Evolutionary conservation across 2,797 vertebrate species (phyloP), one percentile per base, ranked within the genome.

Genomic region (Martes flavigula): DNA sequence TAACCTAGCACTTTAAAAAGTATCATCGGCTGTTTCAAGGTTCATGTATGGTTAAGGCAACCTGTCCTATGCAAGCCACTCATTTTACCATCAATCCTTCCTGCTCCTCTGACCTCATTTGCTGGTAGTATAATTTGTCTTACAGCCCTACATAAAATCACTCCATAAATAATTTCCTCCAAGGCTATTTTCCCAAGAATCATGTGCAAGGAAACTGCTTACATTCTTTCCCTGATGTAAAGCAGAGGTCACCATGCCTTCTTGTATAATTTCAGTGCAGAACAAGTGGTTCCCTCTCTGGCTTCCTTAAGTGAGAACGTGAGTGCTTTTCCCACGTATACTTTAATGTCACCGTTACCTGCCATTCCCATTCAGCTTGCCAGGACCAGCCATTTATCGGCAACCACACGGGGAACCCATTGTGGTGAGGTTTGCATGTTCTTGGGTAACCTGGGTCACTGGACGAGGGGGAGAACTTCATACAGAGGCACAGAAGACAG

Each of bases 61-160:
- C 97, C 94, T 98, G 90, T 97, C 95, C 96, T 93, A 92, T 92
- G 46, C 79, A 91, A 97, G 72, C 84, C 97, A 96, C 92, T 97
- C 97, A 75, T 97, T 98, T 97, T 96, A 56, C 97, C 92, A 90
- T 96, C 97, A 95, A 90, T 98, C 97, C 94, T 98, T 82, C 87
- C 96, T 92, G 82, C 90, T 97, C 95, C 84, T 98, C 97, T 98
- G 98, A 99, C 98, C 98, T 98, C 98, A 98, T 98, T 98, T 98
- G 97, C 98, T 97, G 98, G 98, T 98, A 95, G 98, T 97, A 98
- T 99, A 98, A 99, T 99, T 98, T 98, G 96, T 99, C 98, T 98
- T 98, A 98, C 97, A 98, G 98, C 95, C 93, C 92, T 96, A 98
- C 98, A 98, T 98, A 98, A 98, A 98, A 98, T 98, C 84, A 91